Evolutionary conservation across 1,140 invertebrate genomes (phyloP).

Genomic region (Mizuhopecten yessoensis): DNA sequence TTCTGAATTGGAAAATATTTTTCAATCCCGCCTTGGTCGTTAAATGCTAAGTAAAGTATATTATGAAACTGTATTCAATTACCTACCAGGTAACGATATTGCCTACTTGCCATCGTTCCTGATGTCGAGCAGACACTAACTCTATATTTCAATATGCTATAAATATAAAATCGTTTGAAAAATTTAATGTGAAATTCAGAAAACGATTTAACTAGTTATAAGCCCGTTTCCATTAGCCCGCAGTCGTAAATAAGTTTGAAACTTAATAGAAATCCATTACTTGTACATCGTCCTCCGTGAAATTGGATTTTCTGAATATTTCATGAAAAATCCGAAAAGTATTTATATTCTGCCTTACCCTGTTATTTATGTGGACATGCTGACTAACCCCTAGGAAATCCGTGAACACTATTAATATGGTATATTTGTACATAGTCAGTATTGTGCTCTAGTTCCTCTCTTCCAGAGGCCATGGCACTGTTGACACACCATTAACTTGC

Average conservation of each 20-base stretch:
- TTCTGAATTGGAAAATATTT: too few species aligned
- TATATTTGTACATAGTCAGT: background rate
- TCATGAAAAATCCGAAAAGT: background rate
- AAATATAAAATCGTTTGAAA: background rate
- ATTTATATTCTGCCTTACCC: background rate
- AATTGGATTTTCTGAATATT: background rate
- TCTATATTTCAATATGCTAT: background rate
- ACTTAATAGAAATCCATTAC: background rate
- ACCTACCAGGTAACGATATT: too few species aligned
- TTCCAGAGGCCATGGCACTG: too few species aligned
- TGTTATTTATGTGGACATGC: background rate
- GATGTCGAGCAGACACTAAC: background rate
- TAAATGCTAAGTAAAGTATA: too few species aligned
- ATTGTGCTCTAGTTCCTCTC: too few species aligned
- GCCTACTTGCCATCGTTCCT: too few species aligned
- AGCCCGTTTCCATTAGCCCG: background rate
- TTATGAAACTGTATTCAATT: too few species aligned
- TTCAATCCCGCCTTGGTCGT: too few species aligned
- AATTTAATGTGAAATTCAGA: background rate
- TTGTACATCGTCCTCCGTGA: background rate
- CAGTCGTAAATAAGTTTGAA: background rate
- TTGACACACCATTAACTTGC: too few species aligned
- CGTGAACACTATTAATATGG: background rate
- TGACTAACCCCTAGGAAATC: too few species aligned
- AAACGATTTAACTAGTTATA: background rate